Base-by-base conservation (phyloP, 64 coral and sea anemone species). In the Platygyra sinensis region DNA sequence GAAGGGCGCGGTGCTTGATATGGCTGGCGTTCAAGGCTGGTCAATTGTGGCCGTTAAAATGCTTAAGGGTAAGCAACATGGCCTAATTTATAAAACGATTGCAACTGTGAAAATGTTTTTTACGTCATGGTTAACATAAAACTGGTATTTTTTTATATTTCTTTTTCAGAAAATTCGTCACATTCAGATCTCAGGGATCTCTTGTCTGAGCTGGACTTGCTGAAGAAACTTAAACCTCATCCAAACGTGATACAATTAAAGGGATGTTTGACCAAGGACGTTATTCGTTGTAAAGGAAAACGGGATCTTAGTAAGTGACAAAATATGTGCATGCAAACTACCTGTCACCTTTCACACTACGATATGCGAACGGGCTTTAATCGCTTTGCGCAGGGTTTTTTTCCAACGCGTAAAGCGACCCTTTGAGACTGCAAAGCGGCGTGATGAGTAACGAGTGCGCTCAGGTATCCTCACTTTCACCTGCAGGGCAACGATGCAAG, bases 161-260 rank as follows among this genome's bases (percentile, higher is more conserved):
- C 32, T 20, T 24, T 83, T 88, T 30, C 55, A 89, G 87, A 78
- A 19, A 50, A 79, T 78, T 39, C 59, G 17, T 62, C 72, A 13
- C 27, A 67, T 16, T 77, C 61, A 15, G 87, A 89, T 14, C 59
- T 50, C 1, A 89, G n/a, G 20, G 87, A 89, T 32, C 32, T 89
- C 0, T 25, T 89, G 87, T 78, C 74, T 51, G 87, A 89, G 32
- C 60, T 89, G 87, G 72, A 89, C 13, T 50, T 89, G 38, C 22
- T 89, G 75, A 89, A 89, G 87, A 89, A 77, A 28, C 72, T 89
- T 6, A 89, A 89, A 46, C 87, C 87, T 61, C 87, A 89, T 89
- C 87, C 87, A 18, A 76, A 89, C 54, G 74, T 89, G 32, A 89
- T 89, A 32, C 74, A 38, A 63, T 42, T 89, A 8, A 11, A 62